Evolutionary conservation across 1,140 invertebrate species (phyloP), one percentile per base, ranked within the genome.

Genomic region (Bactericera cockerelli): DNA sequence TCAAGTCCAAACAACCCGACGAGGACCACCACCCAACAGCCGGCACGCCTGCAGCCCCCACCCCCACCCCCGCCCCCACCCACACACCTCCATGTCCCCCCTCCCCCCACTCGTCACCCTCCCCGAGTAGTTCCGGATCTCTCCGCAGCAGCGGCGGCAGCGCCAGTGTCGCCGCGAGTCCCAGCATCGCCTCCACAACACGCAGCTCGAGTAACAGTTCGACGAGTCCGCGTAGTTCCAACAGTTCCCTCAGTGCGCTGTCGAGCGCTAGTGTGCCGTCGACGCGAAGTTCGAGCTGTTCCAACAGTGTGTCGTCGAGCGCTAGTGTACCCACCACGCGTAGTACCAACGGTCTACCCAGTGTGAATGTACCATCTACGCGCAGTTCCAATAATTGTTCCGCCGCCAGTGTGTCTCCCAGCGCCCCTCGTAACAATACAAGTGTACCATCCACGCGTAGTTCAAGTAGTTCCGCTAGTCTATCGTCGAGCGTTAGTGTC

Each of bases 21-120:
- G 36, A 38, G 13, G n/a, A 38, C 36, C 36, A 38, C 36, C 36
- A 38, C 36, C 13, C 36, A 13, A 25, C 49, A 4, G 49, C 49
- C 49, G 11, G 49, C 11, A 21, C 49, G 11, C 4, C 4, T 25
- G 4, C 49, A 4, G 4, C 49, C 49, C 14, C 49, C 49, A 6
- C 49, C 49, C 49, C 49, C 49, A 14, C 49, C 49, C 24, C 14
- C 49, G 4, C 49, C 49, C 14, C 19, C 49, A 4, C 49, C 49
- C 14, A 4, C 11, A 6, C 19, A 4, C 11, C 19, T 21, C n/a
- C 49, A n/a, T 49, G 36, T n/a, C 11, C 42, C 56, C 24, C 26
- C 59, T 16, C 19, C 49, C 1, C 54, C 59, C 24, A 54, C 59
- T 25, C 58, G 55, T 19, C 61, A 59, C 31, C 57, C 49, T 25